Percentiles rank a stretch among this genome's conserved stretches.
These are phyloP conservation scores for Crocuta crocuta DNA, from an alignment of 2,113 vertebrate genomes.

Conservation along the genomic window DNA sequence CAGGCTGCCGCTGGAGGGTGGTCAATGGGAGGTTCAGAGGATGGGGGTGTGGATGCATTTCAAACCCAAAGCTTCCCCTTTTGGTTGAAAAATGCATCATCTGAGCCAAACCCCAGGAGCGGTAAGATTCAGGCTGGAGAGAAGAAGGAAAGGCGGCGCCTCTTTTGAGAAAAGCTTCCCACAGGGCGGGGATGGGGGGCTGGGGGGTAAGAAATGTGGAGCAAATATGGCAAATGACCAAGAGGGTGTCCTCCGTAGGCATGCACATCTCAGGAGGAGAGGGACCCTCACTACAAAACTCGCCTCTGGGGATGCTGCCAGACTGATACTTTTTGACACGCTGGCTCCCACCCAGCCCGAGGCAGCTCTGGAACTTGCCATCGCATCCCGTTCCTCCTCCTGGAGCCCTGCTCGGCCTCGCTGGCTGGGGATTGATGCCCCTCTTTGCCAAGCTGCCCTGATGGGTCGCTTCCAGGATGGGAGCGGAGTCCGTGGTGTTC, in stretches of 20 bases:
- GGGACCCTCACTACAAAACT: neutral
- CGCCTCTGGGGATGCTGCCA: neutral
- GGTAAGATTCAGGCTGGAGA: neutral
- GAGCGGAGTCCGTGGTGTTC: slow-evolving; percentile 70
- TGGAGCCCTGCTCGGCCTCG: neutral
- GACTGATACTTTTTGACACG: neutral
- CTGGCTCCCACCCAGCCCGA: neutral
- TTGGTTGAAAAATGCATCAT: neutral
- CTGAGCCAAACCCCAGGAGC: neutral
- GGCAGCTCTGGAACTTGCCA: neutral
- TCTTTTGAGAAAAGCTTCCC: neutral
- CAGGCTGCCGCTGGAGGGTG: neutral
- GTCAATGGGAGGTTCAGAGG: neutral
- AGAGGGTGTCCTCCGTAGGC: neutral
- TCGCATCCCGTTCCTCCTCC: neutral
- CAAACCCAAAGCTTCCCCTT: neutral
- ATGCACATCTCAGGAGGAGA: neutral
- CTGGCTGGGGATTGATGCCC: slow-evolving; percentile 45
- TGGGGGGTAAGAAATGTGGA: neutral
- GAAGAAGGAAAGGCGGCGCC: neutral
- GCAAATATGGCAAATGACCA: neutral
- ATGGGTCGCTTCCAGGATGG: slow-evolving; percentile 79
- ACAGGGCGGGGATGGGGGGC: too few species aligned
- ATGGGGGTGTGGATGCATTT: neutral
- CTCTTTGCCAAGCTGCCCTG: slow-evolving; percentile 51